Evolutionary conservation across 2,113 vertebrate genomes (phyloP), one percentile per base, ranked within the genome.

Genomic region (Cebus imitator): DNA sequence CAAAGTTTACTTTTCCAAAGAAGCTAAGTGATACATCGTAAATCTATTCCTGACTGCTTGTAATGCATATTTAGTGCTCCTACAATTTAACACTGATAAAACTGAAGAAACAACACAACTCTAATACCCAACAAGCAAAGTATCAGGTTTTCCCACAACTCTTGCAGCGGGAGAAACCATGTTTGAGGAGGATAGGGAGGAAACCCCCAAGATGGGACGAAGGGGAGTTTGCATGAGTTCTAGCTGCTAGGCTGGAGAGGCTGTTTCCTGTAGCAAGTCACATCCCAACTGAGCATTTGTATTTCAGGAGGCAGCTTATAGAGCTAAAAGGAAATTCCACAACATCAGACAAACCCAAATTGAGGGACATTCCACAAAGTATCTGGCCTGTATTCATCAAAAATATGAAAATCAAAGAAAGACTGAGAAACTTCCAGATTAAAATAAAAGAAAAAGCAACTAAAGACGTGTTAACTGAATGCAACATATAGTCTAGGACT

Each of bases 351-450:
- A 92, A 91, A 94, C 73, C 64, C 81, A 90, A 93, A 94, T 3
- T 80, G 72, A 95, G 72, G 58, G 91, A 91, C 94, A 93, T 96
- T 92, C 86, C 87, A 97, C 92, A 90, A 90, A 96, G 70, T 92
- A 95, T 72, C 90, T 96, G 57, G 92, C 64, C 61, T 84, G 27
- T 18, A 25, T 87, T 97, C 87, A 96, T 95, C 61, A 96, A 96
- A 96, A 93, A 94, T 72, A 95, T 45, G 52, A 95, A 90, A 90
- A 75, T 87, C 82, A 95, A 97, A 97, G 79, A 97, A 79, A 86
- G 83, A 57, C 57, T 58, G 18, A 89, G 68, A 79, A 97, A 91
- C 13, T 97, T 96, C 57, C 73, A 94, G 75, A 91, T 93, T 83
- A 48, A 83, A 97, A 61, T 64, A 64, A 93, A 73, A 91, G 9